Evolutionary conservation across 2,797 vertebrate genomes (phyloP), one percentile per base, ranked within the genome.

Genomic region (Cyclura pinguis): DNA sequence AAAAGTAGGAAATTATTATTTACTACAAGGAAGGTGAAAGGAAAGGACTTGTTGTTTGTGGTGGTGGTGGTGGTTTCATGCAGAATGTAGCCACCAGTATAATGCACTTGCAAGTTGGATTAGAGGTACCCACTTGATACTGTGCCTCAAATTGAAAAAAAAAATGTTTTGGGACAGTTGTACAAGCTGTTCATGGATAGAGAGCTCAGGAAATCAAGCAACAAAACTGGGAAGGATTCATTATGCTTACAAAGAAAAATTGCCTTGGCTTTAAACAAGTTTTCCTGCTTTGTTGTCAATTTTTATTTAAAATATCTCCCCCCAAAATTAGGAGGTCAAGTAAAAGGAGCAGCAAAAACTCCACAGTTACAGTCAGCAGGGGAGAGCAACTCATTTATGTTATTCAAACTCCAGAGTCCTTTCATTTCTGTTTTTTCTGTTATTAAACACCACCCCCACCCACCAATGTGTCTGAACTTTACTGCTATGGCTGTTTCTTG

Each of bases 401-500:
- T 94, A 95, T 88, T 95, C 86, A 92, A 83, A 88, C 18, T 83
- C 16, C 9, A 32, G 93, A 89, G 85, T 47, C 74, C 52, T 93
- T 95, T 92, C 82, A 87, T 1, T 92, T 93, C 82, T 89, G 72
- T 89, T 95, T 92, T 32, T 10, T 1, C 13, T 24, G n/a, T 92
- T 93, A 91, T 82, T 92, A 91, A 94, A 62, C 59, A 93, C 73
- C 38, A 87, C 92, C 59, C 80, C 88, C 8, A 74, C 57, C 59
- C 67, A 86, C 82, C 86, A 91, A 72, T 5, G 59, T 84, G 87
- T 20, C 91, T 92, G 90, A 94, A 94, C 86, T 94, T 92, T 93
- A 90, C 89, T 77, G 47, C 52, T 88, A 81, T 14, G 92, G 94
- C 52, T 95, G 50, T 78, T 96, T 95, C 91, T 91, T 94, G 7